These are phyloP conservation scores for Pipra filicauda DNA, from an alignment of 2,113 vertebrate species.

Conservation along the genomic window DNA sequence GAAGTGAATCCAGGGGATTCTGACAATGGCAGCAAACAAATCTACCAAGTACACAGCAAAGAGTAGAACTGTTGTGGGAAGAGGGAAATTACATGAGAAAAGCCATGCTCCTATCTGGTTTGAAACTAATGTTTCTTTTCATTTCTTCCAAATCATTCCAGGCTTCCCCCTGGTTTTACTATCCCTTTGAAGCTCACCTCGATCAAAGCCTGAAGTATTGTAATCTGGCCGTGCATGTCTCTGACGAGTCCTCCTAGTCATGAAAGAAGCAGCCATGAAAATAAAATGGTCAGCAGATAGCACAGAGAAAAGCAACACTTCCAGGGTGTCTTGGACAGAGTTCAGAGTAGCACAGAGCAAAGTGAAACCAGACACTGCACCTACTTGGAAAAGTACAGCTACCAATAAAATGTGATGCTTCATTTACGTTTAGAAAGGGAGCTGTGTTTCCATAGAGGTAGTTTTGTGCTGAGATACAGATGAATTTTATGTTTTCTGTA, in stretches of 20 bases:
- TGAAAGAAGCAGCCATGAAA: neutral
- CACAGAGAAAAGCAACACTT: neutral
- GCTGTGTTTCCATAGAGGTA: neutral
- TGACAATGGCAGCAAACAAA: neutral
- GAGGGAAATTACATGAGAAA: neutral
- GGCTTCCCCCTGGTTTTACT: neutral
- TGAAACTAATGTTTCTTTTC: neutral
- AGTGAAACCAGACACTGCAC: neutral
- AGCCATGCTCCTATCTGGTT: neutral
- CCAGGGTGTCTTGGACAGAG: neutral
- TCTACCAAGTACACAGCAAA: neutral
- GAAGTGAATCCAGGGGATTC: neutral
- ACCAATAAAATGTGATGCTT: neutral
- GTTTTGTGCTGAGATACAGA: neutral
- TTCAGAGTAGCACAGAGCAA: neutral
- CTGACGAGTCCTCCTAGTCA: constrained; percentile 29
- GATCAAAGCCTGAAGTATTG: constrained; percentile 47
- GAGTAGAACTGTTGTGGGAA: neutral
- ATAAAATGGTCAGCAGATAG: neutral
- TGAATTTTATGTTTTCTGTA: neutral
- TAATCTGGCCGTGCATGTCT: constrained; percentile 47
- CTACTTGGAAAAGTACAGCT: neutral
- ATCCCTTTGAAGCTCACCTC: constrained; percentile 50
- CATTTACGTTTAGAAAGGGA: neutral
- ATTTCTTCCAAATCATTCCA: neutral